Evolutionary conservation across 2,888 invertebrate genomes (phyloP).

Genomic region (Beris chalybata): DNA sequence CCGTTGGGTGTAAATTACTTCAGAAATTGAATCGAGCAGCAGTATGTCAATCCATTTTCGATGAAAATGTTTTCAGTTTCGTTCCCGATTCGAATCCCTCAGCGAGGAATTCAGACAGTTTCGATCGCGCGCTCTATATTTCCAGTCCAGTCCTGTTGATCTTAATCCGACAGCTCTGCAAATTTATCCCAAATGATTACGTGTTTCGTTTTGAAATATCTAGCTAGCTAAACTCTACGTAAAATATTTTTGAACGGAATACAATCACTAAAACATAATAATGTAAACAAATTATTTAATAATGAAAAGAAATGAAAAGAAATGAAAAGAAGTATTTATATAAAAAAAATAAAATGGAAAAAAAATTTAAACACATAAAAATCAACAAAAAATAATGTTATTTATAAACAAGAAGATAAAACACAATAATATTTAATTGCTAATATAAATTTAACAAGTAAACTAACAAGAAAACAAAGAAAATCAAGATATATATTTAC

Average conservation of each 20-base stretch:
- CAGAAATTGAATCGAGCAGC: no score
- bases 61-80: no score
- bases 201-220: no score
- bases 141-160: no score
- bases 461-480: slow-evolving; percentile 30
- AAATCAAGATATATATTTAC: slow-evolving; percentile 36
- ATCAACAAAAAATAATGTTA: slow-evolving; percentile 11
- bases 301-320: slow-evolving; percentile 2
- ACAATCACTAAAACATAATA: slow-evolving; percentile 4
- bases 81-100: no score
- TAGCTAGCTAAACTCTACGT: no score
- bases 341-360: slow-evolving; percentile 19
- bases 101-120: no score
- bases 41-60: no score
- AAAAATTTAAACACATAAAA: slow-evolving; percentile 23
- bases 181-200: no score
- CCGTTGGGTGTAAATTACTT: no score
- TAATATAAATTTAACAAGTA: slow-evolving; percentile 13
- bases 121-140: no score
- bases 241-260: neutral
- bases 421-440: slow-evolving; percentile 28
- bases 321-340: neutral
- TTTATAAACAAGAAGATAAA: slow-evolving; percentile 27
- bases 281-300: neutral
- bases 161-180: no score